Base-by-base conservation (phyloP, 2,888 invertebrate species). In the Diabrotica balteata region DNA sequence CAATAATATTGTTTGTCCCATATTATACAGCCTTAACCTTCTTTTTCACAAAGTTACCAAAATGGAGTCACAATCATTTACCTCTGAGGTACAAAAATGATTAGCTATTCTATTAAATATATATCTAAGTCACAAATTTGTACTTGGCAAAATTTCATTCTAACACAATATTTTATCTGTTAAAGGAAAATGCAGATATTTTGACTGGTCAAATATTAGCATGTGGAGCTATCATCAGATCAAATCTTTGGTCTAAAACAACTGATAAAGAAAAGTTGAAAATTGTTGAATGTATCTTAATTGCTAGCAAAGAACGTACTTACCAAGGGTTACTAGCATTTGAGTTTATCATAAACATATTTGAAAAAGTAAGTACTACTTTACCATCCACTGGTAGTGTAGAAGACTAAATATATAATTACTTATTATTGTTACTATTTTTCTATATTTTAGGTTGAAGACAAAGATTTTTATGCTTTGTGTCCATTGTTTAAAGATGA, bases 111-210 rank as follows among this genome's bases (percentile, higher is more conserved):
- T 17, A 17, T 17, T n/a, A n/a, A 32, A 4, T 32, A 32, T 32
- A 32, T 32, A 32, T 2, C 32, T 32, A 32, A 17, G 8, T 0
- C 7, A 44, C 17, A 8, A 1, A 11, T 43, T 44, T 43, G 8
- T 8, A 4, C n/a, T 44, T 54, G 44, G 32, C 0, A 11, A 46
- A 8, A 17, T 43, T 46, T 8, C 51, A 44, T 42, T 53, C 17
- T 32, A 32, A 32, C 32, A n/a, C 61, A n/a, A 67, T 71, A 61
- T 72, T 47, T 64, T 71, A 63, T 63, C 67, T 80, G 1, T 80
- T 74, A 75, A 71, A 93, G 92, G 93, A 93, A 86, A 89, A 90
- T 77, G 91, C 90, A 49, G 92, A 93, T 84, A 87, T 91, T 58
- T 87, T 88, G 46, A 87, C 90, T 32, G 93, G 93, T 0, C 89